Conservation (phyloP, 2,113 vertebrate species). For the Gnathonemus longibarbis region DNA sequence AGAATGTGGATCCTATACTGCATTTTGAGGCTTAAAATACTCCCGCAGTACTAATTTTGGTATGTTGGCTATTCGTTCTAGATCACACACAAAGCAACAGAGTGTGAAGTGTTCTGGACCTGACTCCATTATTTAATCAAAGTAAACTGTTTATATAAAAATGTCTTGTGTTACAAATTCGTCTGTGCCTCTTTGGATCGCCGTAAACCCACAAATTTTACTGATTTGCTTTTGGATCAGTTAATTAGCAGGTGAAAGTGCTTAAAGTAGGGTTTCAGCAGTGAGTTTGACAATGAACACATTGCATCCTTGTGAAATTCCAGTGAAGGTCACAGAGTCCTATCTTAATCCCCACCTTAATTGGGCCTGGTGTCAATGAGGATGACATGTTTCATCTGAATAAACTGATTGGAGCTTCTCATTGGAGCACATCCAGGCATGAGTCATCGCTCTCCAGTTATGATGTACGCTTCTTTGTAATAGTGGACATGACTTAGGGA, state of each 20-base stretch:
- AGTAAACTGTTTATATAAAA: constrained; percentile 65
- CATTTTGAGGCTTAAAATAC: constrained; percentile 11
- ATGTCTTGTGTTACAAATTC: constrained; percentile 49
- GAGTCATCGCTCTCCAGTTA: constrained; percentile 26
- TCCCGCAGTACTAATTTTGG: background rate
- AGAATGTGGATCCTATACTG: background rate
- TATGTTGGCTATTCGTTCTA: background rate
- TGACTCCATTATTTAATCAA: constrained; percentile 38
- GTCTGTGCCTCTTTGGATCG: constrained; percentile 28
- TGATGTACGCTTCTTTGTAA: constrained; percentile 36
- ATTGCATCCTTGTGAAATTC: constrained; percentile 59
- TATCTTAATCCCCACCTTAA: constrained; percentile 68
- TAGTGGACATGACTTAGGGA: background rate
- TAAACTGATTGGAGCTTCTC: constrained; percentile 30
- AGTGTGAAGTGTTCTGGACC: constrained; percentile 35
- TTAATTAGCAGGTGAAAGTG: constrained; percentile 75
- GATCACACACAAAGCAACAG: constrained; percentile 6
- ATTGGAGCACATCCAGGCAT: constrained; percentile 12
- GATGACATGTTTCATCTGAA: constrained; percentile 65
- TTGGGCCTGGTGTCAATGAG: constrained; percentile 61
- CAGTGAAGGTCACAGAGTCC: constrained; percentile 67
- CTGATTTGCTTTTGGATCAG: constrained; percentile 18
- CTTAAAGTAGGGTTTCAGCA: constrained; percentile 58
- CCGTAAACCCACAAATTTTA: constrained; percentile 4
- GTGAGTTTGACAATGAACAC: constrained; percentile 61